phyloP scores from a whole-genome alignment of 2,797 vertebrate genomes.

The Mus spretus region DNA sequence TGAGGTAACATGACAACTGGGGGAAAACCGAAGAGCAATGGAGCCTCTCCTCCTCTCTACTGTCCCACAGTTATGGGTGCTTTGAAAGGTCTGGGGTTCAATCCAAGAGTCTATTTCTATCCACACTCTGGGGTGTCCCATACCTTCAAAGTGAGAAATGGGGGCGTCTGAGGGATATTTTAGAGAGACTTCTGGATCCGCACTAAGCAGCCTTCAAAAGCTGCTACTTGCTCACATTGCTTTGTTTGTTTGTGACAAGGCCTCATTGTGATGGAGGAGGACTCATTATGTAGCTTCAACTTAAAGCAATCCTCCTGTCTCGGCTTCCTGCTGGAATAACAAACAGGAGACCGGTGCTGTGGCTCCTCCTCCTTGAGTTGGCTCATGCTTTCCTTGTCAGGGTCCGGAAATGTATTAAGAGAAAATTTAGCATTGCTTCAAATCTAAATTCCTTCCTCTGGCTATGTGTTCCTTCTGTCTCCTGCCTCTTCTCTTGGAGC shows the following conservation, averaged over 20 bases:
- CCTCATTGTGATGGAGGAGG: not conserved
- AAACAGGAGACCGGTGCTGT: not conserved
- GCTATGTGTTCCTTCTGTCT: not conserved
- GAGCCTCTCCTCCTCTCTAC: not conserved
- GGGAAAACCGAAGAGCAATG: not conserved
- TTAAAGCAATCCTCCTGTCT: not conserved
- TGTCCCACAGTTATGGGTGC: not conserved
- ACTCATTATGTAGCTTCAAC: not conserved
- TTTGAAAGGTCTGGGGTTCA: constrained; percentile 30
- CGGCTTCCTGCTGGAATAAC: not conserved
- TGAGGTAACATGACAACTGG: not conserved
- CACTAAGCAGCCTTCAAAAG: not conserved
- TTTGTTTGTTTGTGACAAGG: not conserved
- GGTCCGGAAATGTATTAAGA: not conserved
- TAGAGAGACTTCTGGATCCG: not conserved
- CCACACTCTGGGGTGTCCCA: not conserved
- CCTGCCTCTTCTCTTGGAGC: not conserved
- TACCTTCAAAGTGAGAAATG: not conserved
- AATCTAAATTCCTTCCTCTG: constrained; percentile 26
- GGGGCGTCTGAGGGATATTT: not conserved
- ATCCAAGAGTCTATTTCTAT: not conserved
- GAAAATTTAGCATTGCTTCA: not conserved
- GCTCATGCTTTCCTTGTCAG: not conserved
- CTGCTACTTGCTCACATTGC: not conserved
- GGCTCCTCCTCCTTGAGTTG: not conserved